phyloP scores from a whole-genome alignment of 2,797 vertebrate genomes.

The Falco berigora region DNA sequence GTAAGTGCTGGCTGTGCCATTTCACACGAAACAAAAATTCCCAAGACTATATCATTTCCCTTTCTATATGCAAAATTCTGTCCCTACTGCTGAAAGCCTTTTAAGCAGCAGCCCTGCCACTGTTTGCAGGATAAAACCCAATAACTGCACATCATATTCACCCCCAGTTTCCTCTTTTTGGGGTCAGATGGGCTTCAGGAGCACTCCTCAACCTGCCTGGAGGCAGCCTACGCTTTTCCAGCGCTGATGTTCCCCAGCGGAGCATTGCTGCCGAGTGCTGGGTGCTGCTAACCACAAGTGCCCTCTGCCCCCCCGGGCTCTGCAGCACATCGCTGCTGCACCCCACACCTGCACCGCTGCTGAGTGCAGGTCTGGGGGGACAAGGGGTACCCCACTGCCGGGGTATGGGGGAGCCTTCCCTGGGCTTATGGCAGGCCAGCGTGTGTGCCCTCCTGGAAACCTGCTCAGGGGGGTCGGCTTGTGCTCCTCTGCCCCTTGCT shows the following conservation, averaged over 20 bases:
- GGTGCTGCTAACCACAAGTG: not conserved
- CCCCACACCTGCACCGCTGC: not conserved
- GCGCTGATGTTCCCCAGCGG: accelerated
- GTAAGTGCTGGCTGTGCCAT: not conserved
- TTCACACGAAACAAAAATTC: not conserved
- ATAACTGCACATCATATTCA: not conserved
- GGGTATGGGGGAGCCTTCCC: not conserved
- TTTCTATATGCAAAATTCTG: not conserved
- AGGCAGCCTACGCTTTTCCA: not conserved
- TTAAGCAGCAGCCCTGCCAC: not conserved
- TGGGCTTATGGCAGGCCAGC: accelerated
- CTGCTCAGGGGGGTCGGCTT: accelerated
- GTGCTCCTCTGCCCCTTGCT: not conserved
- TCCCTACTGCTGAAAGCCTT: not conserved
- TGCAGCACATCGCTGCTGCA: not conserved
- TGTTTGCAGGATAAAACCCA: not conserved
- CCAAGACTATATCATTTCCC: not conserved
- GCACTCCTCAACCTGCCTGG: not conserved
- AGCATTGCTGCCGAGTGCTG: not conserved
- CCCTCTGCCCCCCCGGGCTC: not conserved
- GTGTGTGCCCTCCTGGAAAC: not conserved
- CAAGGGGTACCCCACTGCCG: not conserved
- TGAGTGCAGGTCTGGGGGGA: not conserved
- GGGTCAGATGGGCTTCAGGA: not conserved
- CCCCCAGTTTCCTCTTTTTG: not conserved